Conservation (phyloP, 2,113 vertebrate species). For the Ramphastos sulfuratus region DNA sequence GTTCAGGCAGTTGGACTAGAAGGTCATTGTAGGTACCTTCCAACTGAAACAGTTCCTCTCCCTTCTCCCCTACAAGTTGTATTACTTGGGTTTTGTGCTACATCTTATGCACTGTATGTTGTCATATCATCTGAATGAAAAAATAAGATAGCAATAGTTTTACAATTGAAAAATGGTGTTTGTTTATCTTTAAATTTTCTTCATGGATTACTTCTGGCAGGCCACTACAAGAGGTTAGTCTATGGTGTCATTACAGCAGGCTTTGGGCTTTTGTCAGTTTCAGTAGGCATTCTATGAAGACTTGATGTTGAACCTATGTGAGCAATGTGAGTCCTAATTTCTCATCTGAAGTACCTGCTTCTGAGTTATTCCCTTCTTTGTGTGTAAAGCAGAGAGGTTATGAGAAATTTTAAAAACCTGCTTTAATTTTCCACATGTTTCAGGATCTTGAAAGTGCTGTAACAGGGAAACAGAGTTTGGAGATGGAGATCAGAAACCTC, state of each 20-base stretch:
- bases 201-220: neutral
- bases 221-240: neutral
- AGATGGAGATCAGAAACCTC: conserved; percentile 77
- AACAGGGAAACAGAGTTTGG: conserved; percentile 71
- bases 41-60: neutral
- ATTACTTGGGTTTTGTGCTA: neutral
- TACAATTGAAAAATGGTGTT: neutral
- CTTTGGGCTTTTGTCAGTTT: neutral
- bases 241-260: neutral
- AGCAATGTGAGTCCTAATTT: neutral
- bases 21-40: neutral
- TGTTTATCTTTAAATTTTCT: neutral
- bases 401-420: neutral
- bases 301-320: neutral
- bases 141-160: neutral
- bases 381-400: neutral
- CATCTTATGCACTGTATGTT: neutral
- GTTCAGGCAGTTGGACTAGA: neutral
- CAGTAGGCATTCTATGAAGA: neutral
- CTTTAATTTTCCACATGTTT: neutral
- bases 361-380: neutral
- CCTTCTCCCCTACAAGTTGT: neutral
- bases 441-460: conserved; percentile 80
- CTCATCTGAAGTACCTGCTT: neutral
- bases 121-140: neutral